Evolutionary conservation across 2,797 vertebrate species (phyloP).

Genomic region (Danio albolineatus): DNA sequence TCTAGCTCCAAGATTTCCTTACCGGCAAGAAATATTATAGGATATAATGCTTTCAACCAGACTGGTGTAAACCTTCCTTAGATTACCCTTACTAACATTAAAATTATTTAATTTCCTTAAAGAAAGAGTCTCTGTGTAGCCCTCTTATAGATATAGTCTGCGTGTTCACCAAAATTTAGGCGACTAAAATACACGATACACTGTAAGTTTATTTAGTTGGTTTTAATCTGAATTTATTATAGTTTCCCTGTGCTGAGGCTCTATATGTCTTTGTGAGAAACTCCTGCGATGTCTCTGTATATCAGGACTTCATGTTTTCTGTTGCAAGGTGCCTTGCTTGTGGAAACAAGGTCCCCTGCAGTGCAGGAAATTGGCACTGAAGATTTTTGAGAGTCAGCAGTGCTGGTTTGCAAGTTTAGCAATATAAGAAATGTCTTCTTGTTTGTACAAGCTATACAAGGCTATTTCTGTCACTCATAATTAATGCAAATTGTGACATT

Average conservation of each 20-base stretch:
- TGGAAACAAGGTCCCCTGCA: constrained; percentile 10
- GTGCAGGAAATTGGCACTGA: neutral
- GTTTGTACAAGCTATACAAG: neutral
- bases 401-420: constrained; percentile 18
- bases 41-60: too few species aligned
- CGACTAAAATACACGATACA: too few species aligned
- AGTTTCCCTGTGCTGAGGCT: neutral
- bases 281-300: neutral
- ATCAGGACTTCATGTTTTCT: neutral
- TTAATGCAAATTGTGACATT: too few species aligned
- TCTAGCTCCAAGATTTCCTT: too few species aligned
- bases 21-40: too few species aligned
- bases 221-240: neutral
- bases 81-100: too few species aligned
- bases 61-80: too few species aligned
- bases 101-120: too few species aligned
- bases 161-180: too few species aligned
- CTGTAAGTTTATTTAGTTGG: neutral
- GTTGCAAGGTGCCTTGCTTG: constrained; percentile 6
- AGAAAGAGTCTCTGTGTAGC: too few species aligned
- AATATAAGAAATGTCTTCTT: neutral
- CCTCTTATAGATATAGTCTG: too few species aligned
- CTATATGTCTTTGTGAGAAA: neutral
- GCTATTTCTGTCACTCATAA: neutral
- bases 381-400: neutral